These are phyloP conservation scores for Synanceia verrucosa DNA, from an alignment of 2,797 vertebrate species.

Conservation along the genomic window DNA sequence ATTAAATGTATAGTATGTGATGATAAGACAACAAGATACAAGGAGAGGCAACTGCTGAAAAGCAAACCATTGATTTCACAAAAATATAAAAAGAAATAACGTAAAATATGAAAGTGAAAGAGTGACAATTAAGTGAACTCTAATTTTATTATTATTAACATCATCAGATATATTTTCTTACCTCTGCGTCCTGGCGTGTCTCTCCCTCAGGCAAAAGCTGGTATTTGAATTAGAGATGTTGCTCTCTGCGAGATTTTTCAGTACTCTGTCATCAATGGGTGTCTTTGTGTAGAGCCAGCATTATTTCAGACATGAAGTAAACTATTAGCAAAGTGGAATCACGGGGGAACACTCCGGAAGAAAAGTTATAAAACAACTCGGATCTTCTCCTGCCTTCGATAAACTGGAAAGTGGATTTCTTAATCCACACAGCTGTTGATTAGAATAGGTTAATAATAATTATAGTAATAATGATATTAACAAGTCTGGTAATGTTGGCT, in stretches of 20 bases:
- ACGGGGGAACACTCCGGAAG: conserved; percentile 70
- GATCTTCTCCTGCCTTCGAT: not conserved
- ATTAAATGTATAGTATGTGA: not conserved
- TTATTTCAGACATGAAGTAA: conserved; percentile 80
- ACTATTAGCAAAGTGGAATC: conserved; percentile 82
- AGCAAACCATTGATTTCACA: not conserved
- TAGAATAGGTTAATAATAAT: too few relatives aligned
- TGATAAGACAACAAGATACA: not conserved
- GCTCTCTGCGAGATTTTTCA: conserved; percentile 38
- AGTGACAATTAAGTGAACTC: not conserved
- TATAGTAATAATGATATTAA: too few relatives aligned
- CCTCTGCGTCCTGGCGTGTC: conserved; percentile 35
- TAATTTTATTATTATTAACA: not conserved
- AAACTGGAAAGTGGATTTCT: not conserved
- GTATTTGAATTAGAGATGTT: conserved; percentile 51
- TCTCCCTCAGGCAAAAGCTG: conserved; percentile 24
- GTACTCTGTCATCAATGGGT: conserved; percentile 58
- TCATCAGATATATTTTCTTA: conserved; percentile 25
- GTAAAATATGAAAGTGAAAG: too few relatives aligned
- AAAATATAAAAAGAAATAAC: not conserved
- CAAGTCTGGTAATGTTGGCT: rapidly evolving
- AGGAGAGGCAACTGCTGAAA: not conserved
- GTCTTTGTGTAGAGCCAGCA: conserved; percentile 65
- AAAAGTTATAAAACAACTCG: conserved; percentile 59
- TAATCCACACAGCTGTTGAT: not conserved